phyloP scores from a whole-genome alignment of 2,113 vertebrate genomes.

The Psilopogon haemacephalus region DNA sequence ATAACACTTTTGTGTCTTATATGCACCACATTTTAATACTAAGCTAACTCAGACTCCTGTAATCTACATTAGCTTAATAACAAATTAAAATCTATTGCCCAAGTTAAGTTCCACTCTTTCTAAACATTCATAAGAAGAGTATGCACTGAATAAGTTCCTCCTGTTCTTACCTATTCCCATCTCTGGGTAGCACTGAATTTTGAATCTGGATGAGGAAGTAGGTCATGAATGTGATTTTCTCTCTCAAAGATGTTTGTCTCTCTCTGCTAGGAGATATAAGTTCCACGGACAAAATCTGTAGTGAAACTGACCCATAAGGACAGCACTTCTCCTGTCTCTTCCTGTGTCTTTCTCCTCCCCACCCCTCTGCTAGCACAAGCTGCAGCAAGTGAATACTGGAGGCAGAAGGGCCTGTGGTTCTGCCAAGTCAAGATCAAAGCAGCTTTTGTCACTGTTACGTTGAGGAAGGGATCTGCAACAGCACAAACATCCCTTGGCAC shows the following conservation, averaged over 20 bases:
- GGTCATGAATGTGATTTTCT: neutral
- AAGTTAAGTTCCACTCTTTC: neutral
- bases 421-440: neutral
- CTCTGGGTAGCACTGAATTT: neutral
- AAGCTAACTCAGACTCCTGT: neutral
- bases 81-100: neutral
- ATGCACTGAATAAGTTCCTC: neutral
- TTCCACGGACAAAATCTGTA: neutral
- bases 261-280: neutral
- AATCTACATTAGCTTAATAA: neutral
- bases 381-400: accelerated
- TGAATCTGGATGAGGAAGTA: neutral
- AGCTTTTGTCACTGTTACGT: neutral
- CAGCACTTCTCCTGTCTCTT: neutral
- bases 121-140: neutral
- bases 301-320: neutral
- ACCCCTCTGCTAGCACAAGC: neutral
- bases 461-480: neutral
- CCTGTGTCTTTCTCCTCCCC: neutral
- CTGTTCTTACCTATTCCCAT: neutral
- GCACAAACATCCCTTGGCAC: neutral
- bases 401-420: neutral
- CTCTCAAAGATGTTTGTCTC: neutral
- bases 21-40: neutral
- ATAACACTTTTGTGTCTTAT: neutral